Conservation (phyloP, 2,797 vertebrate species). For the Rhinatrema bivittatum region DNA sequence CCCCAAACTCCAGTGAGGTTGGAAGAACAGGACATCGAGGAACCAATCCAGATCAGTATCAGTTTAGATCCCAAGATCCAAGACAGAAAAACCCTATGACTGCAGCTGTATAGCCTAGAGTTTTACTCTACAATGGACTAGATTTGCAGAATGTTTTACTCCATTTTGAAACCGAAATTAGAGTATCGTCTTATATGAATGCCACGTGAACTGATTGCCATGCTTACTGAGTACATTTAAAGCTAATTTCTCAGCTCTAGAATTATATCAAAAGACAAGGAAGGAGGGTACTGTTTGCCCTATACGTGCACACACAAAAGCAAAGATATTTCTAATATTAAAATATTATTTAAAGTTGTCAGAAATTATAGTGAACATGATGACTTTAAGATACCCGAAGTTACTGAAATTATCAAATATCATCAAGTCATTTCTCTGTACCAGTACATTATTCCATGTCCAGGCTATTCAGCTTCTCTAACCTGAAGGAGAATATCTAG, state of each 20-base stretch:
- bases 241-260: constrained; percentile 4
- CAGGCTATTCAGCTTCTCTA: no score
- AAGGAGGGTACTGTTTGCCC: constrained; percentile 11
- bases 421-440: no score
- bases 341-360: constrained; percentile 17
- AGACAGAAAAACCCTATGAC: constrained; percentile 81
- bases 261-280: not conserved
- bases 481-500: no score
- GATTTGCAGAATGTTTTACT: fast-evolving
- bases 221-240: constrained; percentile 29
- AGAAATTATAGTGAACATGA: not conserved
- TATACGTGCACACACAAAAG: constrained; percentile 6
- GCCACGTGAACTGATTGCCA: constrained; percentile 14
- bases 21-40: constrained; percentile 57
- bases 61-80: constrained; percentile 64
- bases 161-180: constrained; percentile 14
- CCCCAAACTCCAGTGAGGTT: constrained; percentile 70
- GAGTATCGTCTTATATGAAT: constrained; percentile 15
- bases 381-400: constrained; percentile 12
- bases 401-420: not conserved
- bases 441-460: no score
- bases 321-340: constrained; percentile 14
- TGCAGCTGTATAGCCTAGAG: constrained; percentile 69
- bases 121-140: not conserved
- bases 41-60: constrained; percentile 60